These are phyloP conservation scores for Argopecten irradians DNA, from an alignment of 1,140 invertebrate species.

Conservation along the genomic window DNA sequence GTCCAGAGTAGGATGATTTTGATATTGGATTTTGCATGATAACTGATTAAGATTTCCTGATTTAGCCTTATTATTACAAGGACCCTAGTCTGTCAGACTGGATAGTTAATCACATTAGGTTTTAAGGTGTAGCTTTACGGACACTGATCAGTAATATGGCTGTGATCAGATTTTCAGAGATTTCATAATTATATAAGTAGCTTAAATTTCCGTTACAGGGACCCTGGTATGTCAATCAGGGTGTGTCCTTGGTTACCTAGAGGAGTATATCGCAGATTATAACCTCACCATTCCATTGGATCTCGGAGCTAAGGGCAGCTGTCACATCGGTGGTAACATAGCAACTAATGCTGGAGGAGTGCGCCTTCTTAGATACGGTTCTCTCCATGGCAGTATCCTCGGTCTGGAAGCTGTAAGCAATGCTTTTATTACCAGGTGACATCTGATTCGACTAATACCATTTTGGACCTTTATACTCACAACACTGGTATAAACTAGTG, in stretches of 20 bases:
- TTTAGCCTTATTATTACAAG: too few species aligned
- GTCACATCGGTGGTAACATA: constrained; percentile 97
- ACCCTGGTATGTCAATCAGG: constrained; percentile 92
- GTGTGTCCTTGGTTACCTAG: constrained; percentile 92
- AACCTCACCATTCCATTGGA: constrained; percentile 96
- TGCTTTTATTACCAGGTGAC: too few species aligned
- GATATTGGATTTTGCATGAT: too few species aligned
- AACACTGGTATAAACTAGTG: too few species aligned
- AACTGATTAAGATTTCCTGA: too few species aligned
- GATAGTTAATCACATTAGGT: too few species aligned
- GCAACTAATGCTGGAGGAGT: constrained; percentile 98
- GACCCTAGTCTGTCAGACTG: too few species aligned
- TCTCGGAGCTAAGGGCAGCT: constrained; percentile 96
- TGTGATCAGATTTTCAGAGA: neutral
- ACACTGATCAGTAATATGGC: neutral
- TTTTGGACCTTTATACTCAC: too few species aligned
- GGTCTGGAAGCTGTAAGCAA: constrained; percentile 92
- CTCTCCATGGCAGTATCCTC: constrained; percentile 92
- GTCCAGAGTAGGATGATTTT: too few species aligned
- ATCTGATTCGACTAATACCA: too few species aligned
- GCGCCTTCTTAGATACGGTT: constrained; percentile 95
- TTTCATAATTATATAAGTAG: neutral
- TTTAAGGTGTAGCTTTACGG: too few species aligned
- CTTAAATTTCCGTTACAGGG: constrained; percentile 79
- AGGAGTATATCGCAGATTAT: constrained; percentile 84